phyloP scores from a whole-genome alignment of 2,797 vertebrate genomes.

The Fistularia tabacaria region DNA sequence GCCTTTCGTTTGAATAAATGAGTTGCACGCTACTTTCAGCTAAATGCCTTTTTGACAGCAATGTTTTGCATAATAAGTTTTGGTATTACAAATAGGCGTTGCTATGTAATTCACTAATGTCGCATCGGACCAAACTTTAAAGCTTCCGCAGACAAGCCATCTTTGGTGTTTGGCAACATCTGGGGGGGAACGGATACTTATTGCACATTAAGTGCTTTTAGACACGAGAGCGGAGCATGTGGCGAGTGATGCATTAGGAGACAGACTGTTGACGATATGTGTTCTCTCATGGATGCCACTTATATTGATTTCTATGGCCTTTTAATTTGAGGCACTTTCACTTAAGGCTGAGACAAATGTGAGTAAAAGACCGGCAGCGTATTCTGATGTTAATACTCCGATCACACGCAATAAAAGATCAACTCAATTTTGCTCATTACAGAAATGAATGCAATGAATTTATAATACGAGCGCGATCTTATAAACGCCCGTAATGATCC shows the following conservation, averaged over 20 bases:
- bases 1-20: conserved; percentile 30
- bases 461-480: conserved; percentile 73
- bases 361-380: conserved; percentile 65
- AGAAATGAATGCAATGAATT: conserved; percentile 73
- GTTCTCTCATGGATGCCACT: conserved; percentile 61
- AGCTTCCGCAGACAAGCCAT: conserved; percentile 56
- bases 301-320: conserved; percentile 74
- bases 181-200: conserved; percentile 54
- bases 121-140: conserved; percentile 63
- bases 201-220: conserved; percentile 68
- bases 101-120: conserved; percentile 52
- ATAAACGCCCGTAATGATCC: conserved; percentile 83
- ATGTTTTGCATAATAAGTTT: conserved; percentile 55
- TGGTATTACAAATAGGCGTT: conserved; percentile 39
- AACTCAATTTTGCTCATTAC: conserved; percentile 72
- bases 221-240: conserved; percentile 57
- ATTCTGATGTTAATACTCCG: conserved; percentile 80
- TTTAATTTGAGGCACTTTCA: conserved; percentile 78
- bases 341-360: conserved; percentile 66
- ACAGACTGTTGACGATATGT: conserved; percentile 49
- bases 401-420: conserved; percentile 91
- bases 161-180: conserved; percentile 54
- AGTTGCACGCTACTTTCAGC: conserved; percentile 49
- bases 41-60: conserved; percentile 58
- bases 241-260: conserved; percentile 64